Conservation (phyloP, 2,888 invertebrate species). For the Mesorhabditis spiculigera region DNA sequence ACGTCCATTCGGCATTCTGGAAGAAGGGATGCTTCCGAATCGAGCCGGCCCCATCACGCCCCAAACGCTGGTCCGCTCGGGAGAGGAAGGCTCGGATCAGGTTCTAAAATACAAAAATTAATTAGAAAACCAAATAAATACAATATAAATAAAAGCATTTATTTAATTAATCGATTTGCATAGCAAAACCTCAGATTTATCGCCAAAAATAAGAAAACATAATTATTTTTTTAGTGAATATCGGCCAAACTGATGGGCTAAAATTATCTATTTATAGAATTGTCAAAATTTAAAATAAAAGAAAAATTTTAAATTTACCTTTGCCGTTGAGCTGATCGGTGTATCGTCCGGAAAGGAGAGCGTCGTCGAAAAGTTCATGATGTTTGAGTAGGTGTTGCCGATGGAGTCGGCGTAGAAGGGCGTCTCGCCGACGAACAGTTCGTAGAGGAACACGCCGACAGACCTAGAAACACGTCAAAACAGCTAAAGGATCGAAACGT, state of each 20-base stretch:
- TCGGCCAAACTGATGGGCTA: too few relatives aligned
- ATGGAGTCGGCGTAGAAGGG: constrained; percentile 98
- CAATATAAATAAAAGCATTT: too few relatives aligned
- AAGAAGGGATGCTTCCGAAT: constrained; percentile 93
- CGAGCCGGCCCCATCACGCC: constrained; percentile 86
- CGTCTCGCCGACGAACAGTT: constrained; percentile 92
- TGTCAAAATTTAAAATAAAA: too few relatives aligned
- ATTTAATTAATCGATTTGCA: too few relatives aligned
- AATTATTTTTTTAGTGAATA: too few relatives aligned
- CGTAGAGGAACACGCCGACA: constrained; percentile 95
- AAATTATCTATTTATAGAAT: too few relatives aligned
- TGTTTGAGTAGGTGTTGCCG: constrained; percentile 95
- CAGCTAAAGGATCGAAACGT: constrained; percentile 63
- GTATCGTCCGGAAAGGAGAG: constrained; percentile 86
- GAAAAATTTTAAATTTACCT: constrained; percentile 27
- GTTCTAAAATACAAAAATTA: constrained; percentile 59
- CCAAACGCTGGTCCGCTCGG: constrained; percentile 69
- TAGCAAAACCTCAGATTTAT: too few relatives aligned
- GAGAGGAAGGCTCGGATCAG: constrained; percentile 90
- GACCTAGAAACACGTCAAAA: constrained; percentile 72
- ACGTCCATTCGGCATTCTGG: constrained; percentile 93
- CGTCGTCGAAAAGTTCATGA: constrained; percentile 96
- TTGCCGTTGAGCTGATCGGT: constrained; percentile 76
- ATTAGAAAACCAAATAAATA: background rate
- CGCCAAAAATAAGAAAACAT: too few relatives aligned